Evolutionary conservation across 37 sponge, comb jelly and placozoan species (phyloP), one percentile per base, ranked within the genome.

Genomic region (Diacarnus erythraeanus): DNA sequence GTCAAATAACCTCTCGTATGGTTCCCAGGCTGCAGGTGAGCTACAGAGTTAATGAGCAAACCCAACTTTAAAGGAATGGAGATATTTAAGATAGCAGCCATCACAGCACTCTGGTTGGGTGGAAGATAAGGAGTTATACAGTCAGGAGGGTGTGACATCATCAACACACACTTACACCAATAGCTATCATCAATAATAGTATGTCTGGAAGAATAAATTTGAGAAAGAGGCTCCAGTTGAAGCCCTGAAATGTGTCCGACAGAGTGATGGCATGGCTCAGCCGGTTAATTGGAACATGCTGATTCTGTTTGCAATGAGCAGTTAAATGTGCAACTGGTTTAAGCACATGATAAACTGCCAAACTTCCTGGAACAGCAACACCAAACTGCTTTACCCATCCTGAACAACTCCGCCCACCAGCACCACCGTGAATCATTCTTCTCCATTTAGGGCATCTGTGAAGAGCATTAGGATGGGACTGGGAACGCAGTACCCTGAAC

Each of bases 51-150:
- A 31, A 92, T 82, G 26, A 92, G 77, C 51, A 38, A 41, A 17
- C 93, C 93, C 2, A 92, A 78, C 38, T 70, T 37, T 57, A 92
- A 68, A 30, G 93, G 93, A 20, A 92, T 84, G 23, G 69, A 74
- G 43, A 88, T 77, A 57, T 88, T 92, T 29, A 92, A 35, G 38
- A 92, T 36, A 23, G 93, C 89, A 29, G 77, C 86, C 57, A 85
- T 75, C 35, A 92, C 61, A 64, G 93, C 93, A 80, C 84, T 83
- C 93, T 92, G 47, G 23, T 2, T 22, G 51, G 57, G 35, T 25
- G 66, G 9, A 5, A 65, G 15, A 30, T 25, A 18, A 30, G 5
- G 66, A 25, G 41, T n/a, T n/a, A n/a, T n/a, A n/a, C n/a, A n/a
- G 42, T 5, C 35, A 8, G 39, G 72, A 33, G 33, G n/a, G 26